These are phyloP conservation scores for Odobenus rosmarus DNA, from an alignment of 2,113 vertebrate species.

Conservation along the genomic window DNA sequence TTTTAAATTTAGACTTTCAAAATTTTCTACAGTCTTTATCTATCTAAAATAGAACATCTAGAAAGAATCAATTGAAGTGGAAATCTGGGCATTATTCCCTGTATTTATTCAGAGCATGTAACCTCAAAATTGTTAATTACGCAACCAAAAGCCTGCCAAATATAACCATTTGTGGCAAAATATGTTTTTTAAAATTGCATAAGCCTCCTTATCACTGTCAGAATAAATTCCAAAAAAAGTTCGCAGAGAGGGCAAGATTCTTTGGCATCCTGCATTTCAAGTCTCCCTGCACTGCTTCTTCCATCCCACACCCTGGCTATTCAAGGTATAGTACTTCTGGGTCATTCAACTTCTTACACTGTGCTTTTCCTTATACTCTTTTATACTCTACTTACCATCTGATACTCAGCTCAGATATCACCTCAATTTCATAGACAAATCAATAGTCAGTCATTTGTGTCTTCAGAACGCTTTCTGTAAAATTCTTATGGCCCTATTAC, in stretches of 20 bases:
- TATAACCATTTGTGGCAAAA: not conserved
- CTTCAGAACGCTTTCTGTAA: not conserved
- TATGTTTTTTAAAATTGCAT: not conserved
- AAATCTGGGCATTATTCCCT: not conserved
- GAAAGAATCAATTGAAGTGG: not conserved
- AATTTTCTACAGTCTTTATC: not conserved
- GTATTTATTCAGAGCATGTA: not conserved
- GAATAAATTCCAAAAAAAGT: not conserved
- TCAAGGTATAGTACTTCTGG: not conserved
- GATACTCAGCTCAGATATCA: not conserved
- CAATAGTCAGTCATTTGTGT: not conserved
- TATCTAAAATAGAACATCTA: not conserved
- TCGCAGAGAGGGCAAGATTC: not conserved
- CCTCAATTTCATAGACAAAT: not conserved
- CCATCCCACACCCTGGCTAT: rapidly evolving
- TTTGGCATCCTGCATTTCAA: not conserved
- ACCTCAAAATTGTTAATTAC: not conserved
- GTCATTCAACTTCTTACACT: not conserved
- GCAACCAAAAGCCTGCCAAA: not conserved
- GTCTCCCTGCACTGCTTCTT: not conserved
- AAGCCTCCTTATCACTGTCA: not conserved
- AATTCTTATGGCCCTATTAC: not conserved
- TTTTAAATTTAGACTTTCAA: conserved; percentile 18
- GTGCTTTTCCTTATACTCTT: not conserved
- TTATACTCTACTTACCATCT: not conserved